phyloP scores from a whole-genome alignment of 1,140 invertebrate genomes.

The Fopius arisanus region DNA sequence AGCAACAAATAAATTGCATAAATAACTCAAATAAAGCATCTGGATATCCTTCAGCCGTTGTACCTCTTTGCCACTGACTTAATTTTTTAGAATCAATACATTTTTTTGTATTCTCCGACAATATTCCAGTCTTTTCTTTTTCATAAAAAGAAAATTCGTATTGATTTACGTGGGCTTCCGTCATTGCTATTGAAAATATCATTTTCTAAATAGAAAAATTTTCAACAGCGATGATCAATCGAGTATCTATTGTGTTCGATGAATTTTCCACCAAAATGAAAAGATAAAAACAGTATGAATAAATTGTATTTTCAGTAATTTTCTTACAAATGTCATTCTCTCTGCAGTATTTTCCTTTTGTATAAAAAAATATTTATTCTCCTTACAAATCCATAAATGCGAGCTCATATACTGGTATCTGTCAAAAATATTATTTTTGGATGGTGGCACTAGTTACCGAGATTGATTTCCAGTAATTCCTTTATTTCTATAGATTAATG shows the following conservation, averaged over 20 bases:
- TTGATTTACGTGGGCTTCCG: not conserved
- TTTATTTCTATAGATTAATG: not conserved
- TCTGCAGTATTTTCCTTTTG: constrained; percentile 6
- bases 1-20: too few species aligned
- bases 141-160: not conserved
- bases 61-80: too few species aligned
- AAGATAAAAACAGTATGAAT: not conserved
- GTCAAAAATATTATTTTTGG: constrained; percentile 4
- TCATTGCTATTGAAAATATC: not conserved
- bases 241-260: not conserved
- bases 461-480: not conserved
- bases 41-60: too few species aligned
- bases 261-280: not conserved
- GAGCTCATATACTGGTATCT: not conserved
- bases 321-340: constrained; percentile 5
- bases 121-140: not conserved
- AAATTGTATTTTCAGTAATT: constrained; percentile 24
- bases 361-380: constrained; percentile 37
- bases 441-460: constrained; percentile 18
- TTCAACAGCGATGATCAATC: not conserved
- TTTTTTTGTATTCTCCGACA: not conserved
- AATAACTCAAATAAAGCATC: too few species aligned
- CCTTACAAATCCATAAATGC: not conserved
- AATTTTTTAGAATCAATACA: too few species aligned
- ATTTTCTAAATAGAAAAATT: not conserved